phyloP scores from a whole-genome alignment of 2,113 vertebrate species.

The Thamnaconus septentrionalis region DNA sequence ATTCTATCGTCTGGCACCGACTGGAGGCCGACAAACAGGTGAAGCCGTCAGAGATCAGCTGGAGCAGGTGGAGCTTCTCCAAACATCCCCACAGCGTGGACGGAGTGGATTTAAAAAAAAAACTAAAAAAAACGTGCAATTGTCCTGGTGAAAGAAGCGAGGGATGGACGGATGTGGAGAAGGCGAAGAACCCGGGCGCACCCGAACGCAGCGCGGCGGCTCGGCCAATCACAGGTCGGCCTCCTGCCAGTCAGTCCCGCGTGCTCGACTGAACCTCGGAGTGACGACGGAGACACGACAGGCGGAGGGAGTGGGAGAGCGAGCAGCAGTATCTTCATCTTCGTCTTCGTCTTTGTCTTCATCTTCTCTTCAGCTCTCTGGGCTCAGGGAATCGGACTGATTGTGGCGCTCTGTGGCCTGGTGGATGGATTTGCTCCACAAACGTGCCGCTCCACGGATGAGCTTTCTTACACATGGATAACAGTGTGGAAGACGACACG shows the following conservation, averaged over 20 bases:
- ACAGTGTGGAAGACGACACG: constrained; percentile 1
- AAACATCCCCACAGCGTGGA: no score
- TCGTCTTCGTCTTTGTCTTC: not conserved
- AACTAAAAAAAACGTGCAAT: not conserved
- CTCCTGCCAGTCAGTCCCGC: no score
- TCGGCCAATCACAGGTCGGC: no score
- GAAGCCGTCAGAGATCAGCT: no score
- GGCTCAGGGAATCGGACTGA: not conserved
- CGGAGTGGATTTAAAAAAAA: not conserved
- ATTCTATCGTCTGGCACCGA: constrained; percentile 57
- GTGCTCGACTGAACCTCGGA: no score
- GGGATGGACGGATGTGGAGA: not conserved
- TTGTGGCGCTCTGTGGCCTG: not conserved
- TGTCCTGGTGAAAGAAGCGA: not conserved
- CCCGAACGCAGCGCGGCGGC: no score
- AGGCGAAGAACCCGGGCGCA: not conserved
- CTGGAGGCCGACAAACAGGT: not conserved
- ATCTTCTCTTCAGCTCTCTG: not conserved
- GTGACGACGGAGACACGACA: no score
- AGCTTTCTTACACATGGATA: constrained; percentile 5
- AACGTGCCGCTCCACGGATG: not conserved
- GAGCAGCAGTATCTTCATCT: not conserved
- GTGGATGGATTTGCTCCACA: constrained; percentile 8
- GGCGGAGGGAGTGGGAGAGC: no score
- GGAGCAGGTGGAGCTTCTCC: no score